These are phyloP conservation scores for Hirtodrosophila alboralis DNA, from an alignment of 2,888 invertebrate genomes.

Conservation along the genomic window DNA sequence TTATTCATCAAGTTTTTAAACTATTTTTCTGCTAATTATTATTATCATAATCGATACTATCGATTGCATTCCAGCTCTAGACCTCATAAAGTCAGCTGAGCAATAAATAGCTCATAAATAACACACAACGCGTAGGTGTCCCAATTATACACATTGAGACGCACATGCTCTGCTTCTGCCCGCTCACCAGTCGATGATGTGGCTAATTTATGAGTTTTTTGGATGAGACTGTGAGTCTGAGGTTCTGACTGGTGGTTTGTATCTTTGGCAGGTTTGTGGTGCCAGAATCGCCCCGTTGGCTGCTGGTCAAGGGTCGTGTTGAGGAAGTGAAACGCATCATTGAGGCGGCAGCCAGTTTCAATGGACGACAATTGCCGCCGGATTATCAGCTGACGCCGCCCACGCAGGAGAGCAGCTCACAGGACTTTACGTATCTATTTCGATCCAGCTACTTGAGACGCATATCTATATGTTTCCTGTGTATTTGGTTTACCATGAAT, in stretches of 20 bases:
- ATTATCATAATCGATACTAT: too few relatives aligned
- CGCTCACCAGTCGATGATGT: conserved; percentile 24
- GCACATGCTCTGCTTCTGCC: conserved; percentile 1
- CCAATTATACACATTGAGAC: conserved; percentile 38
- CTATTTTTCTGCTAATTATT: too few relatives aligned
- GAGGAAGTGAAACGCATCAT: conserved; percentile 88
- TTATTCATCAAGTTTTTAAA: too few relatives aligned
- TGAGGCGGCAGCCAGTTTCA: conserved; percentile 87
- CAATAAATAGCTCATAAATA: conserved; percentile 55
- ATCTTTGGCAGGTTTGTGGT: conserved; percentile 87
- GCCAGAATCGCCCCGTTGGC: conserved; percentile 92
- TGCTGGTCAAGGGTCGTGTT: conserved; percentile 89
- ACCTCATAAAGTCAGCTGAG: conserved; percentile 32
- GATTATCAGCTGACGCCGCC: conserved; percentile 88
- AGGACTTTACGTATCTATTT: conserved; percentile 88
- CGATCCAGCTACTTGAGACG: conserved; percentile 87
- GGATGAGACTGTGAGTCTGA: conserved; percentile 18
- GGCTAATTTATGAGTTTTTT: conserved; percentile 43
- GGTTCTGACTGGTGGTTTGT: too few relatives aligned
- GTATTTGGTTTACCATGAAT: conserved; percentile 90
- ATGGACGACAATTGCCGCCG: conserved; percentile 87
- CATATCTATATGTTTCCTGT: conserved; percentile 88
- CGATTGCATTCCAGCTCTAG: not conserved
- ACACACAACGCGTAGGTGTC: conserved; percentile 57
- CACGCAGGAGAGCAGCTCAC: conserved; percentile 85